Evolutionary conservation across 1,140 invertebrate genomes (phyloP), one percentile per base, ranked within the genome.

Genomic region (Drosophila nigromelanica): DNA sequence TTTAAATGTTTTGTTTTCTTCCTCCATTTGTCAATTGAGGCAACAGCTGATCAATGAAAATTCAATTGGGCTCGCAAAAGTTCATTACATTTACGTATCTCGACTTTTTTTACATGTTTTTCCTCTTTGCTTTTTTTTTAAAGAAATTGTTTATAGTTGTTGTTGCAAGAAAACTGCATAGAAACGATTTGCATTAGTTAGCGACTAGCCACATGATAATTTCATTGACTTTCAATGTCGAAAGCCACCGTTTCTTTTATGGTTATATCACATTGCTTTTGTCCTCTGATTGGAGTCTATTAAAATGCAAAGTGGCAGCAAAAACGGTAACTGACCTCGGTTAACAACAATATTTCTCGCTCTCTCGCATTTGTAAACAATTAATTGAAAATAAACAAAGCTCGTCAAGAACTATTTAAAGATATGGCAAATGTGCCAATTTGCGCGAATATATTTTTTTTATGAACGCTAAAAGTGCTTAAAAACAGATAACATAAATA

Each of bases 1-100:
- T 37, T 78, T 80, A 85, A 85, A 66, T 85, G 81, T 74, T 85
- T 85, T 85, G 80, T 86, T 85, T 85, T 79, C 56, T 74, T 77
- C 27, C 35, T 30, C 45, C 50, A 73, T 59, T 62, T 37, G 43
- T 51, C 68, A 80, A 80, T 81, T 77, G 47, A 75, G 24, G 14
- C 47, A 56, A 58, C 21, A 37, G 56, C 39, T 43, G 67, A 64
- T 70, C 67, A 75, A 27, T 62, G 40, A 37, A 43, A 63, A 64
- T 47, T 52, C 42, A 70, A 68, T 61, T 52, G 58, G 45, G 45
- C 42, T 24, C 55, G 7, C 30, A 48, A 56, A 51, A n/a, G 30
- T 15, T 40, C n/a, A n/a, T n/a, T 48, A 7, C 11, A 11, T 30
- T 35, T 33, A 18, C 10, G 14, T 10, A n/a, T 35, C 33, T 15